Conservation (phyloP, 35 echinoderm and acorn worm genomes). For the Heliocidaris tuberculata region DNA sequence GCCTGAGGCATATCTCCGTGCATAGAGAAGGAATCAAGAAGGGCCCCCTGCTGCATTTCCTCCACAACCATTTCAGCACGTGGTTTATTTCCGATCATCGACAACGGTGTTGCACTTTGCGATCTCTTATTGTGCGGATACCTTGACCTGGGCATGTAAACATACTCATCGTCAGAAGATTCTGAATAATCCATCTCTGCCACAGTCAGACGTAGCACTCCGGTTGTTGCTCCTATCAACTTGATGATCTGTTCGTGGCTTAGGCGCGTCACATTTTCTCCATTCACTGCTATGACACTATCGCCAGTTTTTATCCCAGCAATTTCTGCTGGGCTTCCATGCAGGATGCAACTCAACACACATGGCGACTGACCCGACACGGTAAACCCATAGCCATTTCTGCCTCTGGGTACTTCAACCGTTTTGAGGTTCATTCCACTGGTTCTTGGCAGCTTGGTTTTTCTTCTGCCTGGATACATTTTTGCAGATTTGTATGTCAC, state of each 20-base stretch:
- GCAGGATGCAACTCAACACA: conserved; percentile 84
- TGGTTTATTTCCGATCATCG: conserved; percentile 33
- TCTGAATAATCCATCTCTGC: conserved; percentile 75
- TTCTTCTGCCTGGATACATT: conserved; percentile 63
- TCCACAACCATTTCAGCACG: conserved; percentile 72
- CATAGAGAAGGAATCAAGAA: conserved; percentile 60
- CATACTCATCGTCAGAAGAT: conserved; percentile 88
- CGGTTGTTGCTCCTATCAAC: conserved; percentile 80
- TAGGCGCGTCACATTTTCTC: conserved; percentile 88
- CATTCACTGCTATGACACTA: conserved; percentile 91
- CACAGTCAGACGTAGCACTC: conserved; percentile 86
- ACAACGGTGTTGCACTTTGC: conserved; percentile 68
- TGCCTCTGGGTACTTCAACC: conserved; percentile 89
- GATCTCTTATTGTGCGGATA: conserved; percentile 54
- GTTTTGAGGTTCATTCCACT: conserved; percentile 87
- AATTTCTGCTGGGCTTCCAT: conserved; percentile 85
- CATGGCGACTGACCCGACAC: conserved; percentile 91
- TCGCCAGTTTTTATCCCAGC: conserved; percentile 82
- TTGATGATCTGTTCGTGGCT: conserved; percentile 96
- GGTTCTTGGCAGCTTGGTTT: conserved; percentile 53
- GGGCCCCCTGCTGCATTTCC: conserved; percentile 62
- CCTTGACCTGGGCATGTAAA: conserved; percentile 54
- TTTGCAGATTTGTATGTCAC: background rate
- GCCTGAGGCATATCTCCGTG: background rate
- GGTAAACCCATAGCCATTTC: conserved; percentile 95